These are phyloP conservation scores for Colossoma macropomum DNA, from an alignment of 2,113 vertebrate species.

Conservation along the genomic window DNA sequence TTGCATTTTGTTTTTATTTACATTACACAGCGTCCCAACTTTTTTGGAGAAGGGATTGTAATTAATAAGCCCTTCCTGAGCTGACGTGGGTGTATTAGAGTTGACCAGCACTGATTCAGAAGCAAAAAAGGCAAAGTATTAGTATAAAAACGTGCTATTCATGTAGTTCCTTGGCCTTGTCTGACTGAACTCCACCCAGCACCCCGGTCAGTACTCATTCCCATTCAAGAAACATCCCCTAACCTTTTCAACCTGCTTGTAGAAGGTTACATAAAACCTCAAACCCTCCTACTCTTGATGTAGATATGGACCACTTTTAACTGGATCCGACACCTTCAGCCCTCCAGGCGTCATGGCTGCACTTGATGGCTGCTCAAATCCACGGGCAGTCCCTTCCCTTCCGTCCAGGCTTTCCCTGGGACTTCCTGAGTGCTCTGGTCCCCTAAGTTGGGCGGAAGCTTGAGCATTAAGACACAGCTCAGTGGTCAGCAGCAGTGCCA, in stretches of 20 bases:
- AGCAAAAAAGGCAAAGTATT: too few species aligned
- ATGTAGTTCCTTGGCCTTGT: too few species aligned
- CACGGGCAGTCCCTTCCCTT: slow-evolving; percentile 12
- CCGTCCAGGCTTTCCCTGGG: slow-evolving; percentile 26
- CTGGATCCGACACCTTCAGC: slow-evolving; percentile 48
- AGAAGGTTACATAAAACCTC: slow-evolving; percentile 63
- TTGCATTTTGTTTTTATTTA: too few species aligned
- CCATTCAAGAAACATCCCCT: background rate
- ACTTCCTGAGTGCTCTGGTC: slow-evolving; percentile 43
- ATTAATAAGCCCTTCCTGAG: too few species aligned
- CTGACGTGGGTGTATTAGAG: too few species aligned
- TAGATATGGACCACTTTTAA: slow-evolving; percentile 56
- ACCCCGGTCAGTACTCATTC: background rate
- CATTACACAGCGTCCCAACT: too few species aligned
- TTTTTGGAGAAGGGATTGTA: too few species aligned
- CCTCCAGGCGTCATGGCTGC: slow-evolving; percentile 38
- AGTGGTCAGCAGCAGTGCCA: slow-evolving; percentile 55
- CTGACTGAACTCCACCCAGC: background rate
- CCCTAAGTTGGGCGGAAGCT: slow-evolving; percentile 47
- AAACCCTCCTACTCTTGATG: slow-evolving; percentile 51
- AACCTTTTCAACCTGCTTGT: background rate
- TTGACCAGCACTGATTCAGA: too few species aligned
- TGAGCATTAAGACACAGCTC: slow-evolving; percentile 67
- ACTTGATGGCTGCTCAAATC: slow-evolving; percentile 22
- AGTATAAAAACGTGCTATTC: too few species aligned